Conservation (phyloP, 2,113 vertebrate species). For the Carassius carassius region DNA sequence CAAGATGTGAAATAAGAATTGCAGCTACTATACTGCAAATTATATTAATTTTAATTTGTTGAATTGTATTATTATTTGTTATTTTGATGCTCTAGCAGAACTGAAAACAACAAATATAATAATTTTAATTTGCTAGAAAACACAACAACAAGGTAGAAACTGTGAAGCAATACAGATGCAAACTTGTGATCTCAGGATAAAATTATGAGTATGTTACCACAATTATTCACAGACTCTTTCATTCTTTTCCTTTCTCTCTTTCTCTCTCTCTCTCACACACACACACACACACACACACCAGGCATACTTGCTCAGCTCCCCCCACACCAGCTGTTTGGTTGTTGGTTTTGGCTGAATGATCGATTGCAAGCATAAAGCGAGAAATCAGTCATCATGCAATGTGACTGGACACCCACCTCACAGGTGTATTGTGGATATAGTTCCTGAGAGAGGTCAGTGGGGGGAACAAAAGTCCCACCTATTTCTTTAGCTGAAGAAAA, state of each 20-base stretch:
- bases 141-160: not conserved
- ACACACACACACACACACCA: constrained; percentile 8
- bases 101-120: too few relatives aligned
- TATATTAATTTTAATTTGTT: not conserved
- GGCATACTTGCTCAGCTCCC: constrained; percentile 5
- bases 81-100: not conserved
- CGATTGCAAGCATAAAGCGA: constrained; percentile 34
- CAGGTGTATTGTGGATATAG: constrained; percentile 53
- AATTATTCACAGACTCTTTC: not conserved
- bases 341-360: constrained; percentile 18
- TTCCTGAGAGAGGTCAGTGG: constrained; percentile 32
- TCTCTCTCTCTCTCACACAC: not conserved
- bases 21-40: not conserved
- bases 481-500: constrained; percentile 40
- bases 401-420: constrained; percentile 35
- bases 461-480: constrained; percentile 27
- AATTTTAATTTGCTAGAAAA: not conserved
- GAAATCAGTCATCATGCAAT: constrained; percentile 42
- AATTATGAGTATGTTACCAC: not conserved
- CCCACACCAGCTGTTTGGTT: constrained; percentile 33
- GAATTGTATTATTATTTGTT: not conserved
- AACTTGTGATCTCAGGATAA: constrained; percentile 7
- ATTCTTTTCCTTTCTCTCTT: not conserved
- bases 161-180: not conserved
- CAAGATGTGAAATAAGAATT: not conserved